Conservation (phyloP, 2,888 invertebrate species). For the Bombylius major region DNA sequence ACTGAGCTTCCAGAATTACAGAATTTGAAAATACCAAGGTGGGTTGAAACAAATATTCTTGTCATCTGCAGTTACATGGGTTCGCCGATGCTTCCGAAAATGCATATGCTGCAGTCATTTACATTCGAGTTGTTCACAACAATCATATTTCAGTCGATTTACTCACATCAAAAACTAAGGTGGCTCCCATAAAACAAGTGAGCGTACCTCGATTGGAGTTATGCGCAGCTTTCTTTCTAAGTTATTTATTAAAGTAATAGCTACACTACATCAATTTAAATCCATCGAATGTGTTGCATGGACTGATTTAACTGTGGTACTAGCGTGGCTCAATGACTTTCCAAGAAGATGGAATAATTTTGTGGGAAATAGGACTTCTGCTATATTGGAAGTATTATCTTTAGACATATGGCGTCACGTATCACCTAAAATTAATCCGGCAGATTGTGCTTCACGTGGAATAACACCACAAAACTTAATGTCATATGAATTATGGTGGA, state of each 20-base stretch:
- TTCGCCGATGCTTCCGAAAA: too few relatives aligned
- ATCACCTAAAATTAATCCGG: conserved; percentile 10
- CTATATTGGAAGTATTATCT: conserved; percentile 8
- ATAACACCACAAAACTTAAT: neutral
- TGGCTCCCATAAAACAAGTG: conserved; percentile 5
- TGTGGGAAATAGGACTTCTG: conserved; percentile 13
- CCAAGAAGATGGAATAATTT: conserved; percentile 16
- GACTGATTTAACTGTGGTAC: conserved; percentile 9
- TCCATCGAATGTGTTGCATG: neutral
- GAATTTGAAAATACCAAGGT: too few relatives aligned
- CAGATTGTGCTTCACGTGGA: neutral
- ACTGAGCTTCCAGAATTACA: too few relatives aligned
- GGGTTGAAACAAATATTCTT: too few relatives aligned
- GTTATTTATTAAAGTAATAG: neutral
- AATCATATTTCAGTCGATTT: neutral
- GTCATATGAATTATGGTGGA: too few relatives aligned
- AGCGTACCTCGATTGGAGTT: conserved; percentile 8
- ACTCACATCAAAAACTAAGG: conserved; percentile 7
- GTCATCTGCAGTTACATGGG: too few relatives aligned
- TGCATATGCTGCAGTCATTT: too few relatives aligned
- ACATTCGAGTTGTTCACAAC: too few relatives aligned
- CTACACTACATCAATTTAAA: neutral
- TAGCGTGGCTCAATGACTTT: conserved; percentile 13
- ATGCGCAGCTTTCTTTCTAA: conserved; percentile 1
- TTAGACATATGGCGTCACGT: conserved; percentile 12